Conservation (phyloP, 2,113 vertebrate species). For the Lota lota region DNA sequence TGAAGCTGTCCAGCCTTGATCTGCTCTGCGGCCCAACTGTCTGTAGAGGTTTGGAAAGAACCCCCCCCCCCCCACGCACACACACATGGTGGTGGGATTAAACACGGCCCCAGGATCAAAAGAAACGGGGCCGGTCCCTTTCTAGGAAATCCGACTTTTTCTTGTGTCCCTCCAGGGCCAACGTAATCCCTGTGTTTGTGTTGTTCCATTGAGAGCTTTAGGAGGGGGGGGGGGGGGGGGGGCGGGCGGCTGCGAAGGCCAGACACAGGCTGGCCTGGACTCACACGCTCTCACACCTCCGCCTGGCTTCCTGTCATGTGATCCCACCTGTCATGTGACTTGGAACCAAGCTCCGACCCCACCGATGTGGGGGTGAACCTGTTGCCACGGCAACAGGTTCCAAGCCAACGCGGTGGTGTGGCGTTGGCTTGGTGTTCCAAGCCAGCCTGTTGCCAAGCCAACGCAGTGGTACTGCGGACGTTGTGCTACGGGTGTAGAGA, state of each 20-base stretch:
- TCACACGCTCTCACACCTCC: background rate
- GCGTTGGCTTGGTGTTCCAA: too few species aligned
- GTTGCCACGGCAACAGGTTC: too few species aligned
- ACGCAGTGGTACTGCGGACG: too few species aligned
- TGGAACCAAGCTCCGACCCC: background rate
- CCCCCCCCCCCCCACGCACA: too few species aligned
- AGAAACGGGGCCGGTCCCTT: background rate
- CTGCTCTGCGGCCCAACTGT: too few species aligned
- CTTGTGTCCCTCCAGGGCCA: background rate
- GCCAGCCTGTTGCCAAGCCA: too few species aligned
- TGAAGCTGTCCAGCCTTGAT: too few species aligned
- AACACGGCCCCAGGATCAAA: slow-evolving; percentile 16
- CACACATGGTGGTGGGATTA: slow-evolving; percentile 25
- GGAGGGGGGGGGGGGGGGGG: background rate
- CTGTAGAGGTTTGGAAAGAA: too few species aligned
- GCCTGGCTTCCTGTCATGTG: background rate
- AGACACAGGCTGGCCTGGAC: background rate
- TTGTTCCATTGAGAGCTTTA: slow-evolving; percentile 12
- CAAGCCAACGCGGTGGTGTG: too few species aligned
- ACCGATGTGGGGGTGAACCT: too few species aligned
- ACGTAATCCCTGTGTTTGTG: slow-evolving; percentile 40
- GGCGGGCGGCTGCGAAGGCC: slow-evolving; percentile 11
- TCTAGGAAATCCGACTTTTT: slow-evolving; percentile 31
- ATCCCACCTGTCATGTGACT: background rate
- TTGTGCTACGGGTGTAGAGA: too few species aligned